Base-by-base conservation (phyloP, 2,888 invertebrate genomes). In the Anoncus sp. region DNA sequence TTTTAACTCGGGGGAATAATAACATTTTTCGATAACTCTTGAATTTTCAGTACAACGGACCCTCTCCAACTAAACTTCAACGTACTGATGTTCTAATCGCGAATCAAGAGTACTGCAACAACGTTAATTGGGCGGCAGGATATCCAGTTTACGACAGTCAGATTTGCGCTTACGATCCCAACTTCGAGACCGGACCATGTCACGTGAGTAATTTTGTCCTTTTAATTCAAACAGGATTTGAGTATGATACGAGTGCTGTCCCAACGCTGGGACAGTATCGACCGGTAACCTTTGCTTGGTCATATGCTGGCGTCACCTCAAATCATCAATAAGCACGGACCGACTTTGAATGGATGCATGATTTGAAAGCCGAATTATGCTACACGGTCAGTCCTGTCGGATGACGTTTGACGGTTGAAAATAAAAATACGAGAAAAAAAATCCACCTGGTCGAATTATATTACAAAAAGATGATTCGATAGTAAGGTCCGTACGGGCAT, bases 51-150 rank as follows among this genome's bases (percentile, higher is more conserved):
- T 10, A 2, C 10, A 71, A 82, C 55, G 86, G 84, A 3, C 10
- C 12, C 7, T 38, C 38, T 12, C 38, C 38, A 38, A 38, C 5
- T 12, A 83, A 87, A 84, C 81, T 93, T 31, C 94, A 94, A 81
- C 92, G 91, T 67, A 94, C 93, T 0, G 83, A 92, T 47, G 92
- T 95, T 0, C 92, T 93, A 0, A 92, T 93, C 85, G 92, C 94
- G 5, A 93, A 91, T 81, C 91, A 92, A 3, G 84, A 89, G 0
- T 81, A 89, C 0, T 95, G 95, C 83, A 87, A 86, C 3, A 2
- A 69, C 1, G 63, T 72, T 3, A 88, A 87, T 60, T 12, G 0
- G 0, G 40, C 9, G 0, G 14, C 20, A 5, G 18, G 60, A 7
- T 59, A 75, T 24, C 72, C 74, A 6, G 57, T 88, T n/a, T 67